Percentiles rank a stretch among this genome's conserved stretches.
Conservation (phyloP, 2,113 vertebrate species). For the Hypanus sabinus region DNA sequence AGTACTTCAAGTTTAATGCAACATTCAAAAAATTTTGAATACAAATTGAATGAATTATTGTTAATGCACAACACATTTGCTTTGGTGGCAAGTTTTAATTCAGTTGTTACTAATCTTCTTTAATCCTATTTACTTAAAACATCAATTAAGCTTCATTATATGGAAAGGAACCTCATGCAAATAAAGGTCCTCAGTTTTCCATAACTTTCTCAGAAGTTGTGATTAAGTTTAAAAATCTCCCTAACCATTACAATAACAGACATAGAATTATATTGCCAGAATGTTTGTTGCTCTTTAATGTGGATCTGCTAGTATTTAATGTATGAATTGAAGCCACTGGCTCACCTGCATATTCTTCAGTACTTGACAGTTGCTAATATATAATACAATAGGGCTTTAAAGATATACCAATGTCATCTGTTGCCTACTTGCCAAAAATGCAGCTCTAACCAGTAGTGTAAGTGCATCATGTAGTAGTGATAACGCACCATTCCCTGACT, state of each 20-base stretch:
- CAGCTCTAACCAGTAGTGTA: too few relatives aligned
- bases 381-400: not conserved
- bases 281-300: not conserved
- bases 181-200: not conserved
- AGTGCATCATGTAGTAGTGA: too few relatives aligned
- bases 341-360: not conserved
- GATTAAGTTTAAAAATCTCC: not conserved
- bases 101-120: not conserved
- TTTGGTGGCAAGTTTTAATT: not conserved
- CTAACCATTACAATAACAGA: too few relatives aligned
- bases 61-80: not conserved
- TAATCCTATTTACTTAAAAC: not conserved
- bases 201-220: not conserved
- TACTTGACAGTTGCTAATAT: not conserved
- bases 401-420: not conserved
- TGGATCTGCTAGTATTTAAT: not conserved
- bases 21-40: not conserved
- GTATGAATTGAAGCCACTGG: not conserved
- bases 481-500: too few relatives aligned
- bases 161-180: not conserved
- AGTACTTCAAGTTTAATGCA: not conserved
- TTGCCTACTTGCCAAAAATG: not conserved
- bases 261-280: not conserved
- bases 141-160: not conserved
- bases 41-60: not conserved